Conservation (phyloP, 2,797 vertebrate genomes). For the Crenuchus spilurus region DNA sequence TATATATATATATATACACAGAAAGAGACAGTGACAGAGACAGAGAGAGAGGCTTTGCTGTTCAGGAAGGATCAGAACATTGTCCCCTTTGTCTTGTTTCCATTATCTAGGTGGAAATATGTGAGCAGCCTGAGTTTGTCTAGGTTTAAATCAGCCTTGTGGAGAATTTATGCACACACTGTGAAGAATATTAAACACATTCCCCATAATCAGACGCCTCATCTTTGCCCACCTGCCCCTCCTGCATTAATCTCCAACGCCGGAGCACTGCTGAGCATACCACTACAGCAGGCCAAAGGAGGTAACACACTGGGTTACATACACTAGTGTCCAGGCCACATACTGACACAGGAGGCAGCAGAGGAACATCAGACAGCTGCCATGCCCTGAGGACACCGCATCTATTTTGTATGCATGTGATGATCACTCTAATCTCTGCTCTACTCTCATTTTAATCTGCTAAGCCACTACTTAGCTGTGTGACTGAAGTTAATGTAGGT, state of each 20-base stretch:
- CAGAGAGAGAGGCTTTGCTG: background rate
- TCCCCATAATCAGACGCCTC: background rate
- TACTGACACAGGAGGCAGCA: background rate
- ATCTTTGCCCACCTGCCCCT: background rate
- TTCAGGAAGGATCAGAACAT: conserved; percentile 1
- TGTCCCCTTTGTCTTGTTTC: background rate
- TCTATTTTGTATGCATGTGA: background rate
- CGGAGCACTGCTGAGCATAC: background rate
- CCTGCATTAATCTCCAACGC: background rate
- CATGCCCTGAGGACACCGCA: background rate
- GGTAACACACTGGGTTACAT: background rate
- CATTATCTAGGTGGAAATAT: conserved; percentile 14
- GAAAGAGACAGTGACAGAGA: too few relatives aligned
- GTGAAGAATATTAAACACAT: background rate
- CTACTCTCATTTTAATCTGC: background rate
- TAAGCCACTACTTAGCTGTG: background rate
- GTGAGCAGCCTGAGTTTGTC: conserved; percentile 8
- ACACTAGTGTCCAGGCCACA: background rate
- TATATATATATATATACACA: too few relatives aligned
- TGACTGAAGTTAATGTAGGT: background rate
- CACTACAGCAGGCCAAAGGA: background rate
- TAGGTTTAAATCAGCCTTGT: conserved; percentile 2
- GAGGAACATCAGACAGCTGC: background rate
- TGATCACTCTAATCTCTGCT: background rate
- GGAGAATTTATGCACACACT: background rate